Evolutionary conservation across 2,113 vertebrate species (phyloP), one percentile per base, ranked within the genome.

Genomic region (Oreotragus oreotragus): DNA sequence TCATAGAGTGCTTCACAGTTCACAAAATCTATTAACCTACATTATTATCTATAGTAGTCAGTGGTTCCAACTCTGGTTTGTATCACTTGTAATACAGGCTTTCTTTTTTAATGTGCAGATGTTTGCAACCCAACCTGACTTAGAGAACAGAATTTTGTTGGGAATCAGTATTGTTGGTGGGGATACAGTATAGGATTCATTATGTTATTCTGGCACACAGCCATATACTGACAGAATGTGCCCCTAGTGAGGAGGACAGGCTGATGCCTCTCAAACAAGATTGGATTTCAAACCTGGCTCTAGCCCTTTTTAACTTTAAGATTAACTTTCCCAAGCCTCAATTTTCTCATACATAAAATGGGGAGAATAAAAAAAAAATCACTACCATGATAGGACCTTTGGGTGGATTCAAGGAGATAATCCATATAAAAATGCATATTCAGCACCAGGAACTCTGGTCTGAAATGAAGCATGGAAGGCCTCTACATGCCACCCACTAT

Each of bases 21-120:
- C 57, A 93, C 43, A 33, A 79, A 94, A 96, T 87, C 79, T 94
- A 47, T 70, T 89, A 47, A 84, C 39, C 47, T 93, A 93, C 36
- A 17, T 96, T 90, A 73, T 73, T 89, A 51, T 58, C 33, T 86
- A 17, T n/a, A 51, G 45, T 30, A 51, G 57, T 77, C 39, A 57
- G 30, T 83, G 43, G 5, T 79, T 98, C 55, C 53, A 90, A 23
- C 3, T 83, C 47, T 80, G 23, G 25, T 85, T 95, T 96, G 25
- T 86, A 91, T 57, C 77, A 84, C 8, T 30, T 96, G 39, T 58
- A 28, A 58, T 25, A 58, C 11, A 58, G 47, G 27, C 9, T 47
- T 88, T 49, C 51, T 36, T 60, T 92, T 45, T 30, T 45, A 9
- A 23, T 36, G 7, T 81, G 19, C 73, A 66, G n/a, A 53, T 92